phyloP scores from a whole-genome alignment of 1,140 invertebrate species.

The Chironomus striatipennis region DNA sequence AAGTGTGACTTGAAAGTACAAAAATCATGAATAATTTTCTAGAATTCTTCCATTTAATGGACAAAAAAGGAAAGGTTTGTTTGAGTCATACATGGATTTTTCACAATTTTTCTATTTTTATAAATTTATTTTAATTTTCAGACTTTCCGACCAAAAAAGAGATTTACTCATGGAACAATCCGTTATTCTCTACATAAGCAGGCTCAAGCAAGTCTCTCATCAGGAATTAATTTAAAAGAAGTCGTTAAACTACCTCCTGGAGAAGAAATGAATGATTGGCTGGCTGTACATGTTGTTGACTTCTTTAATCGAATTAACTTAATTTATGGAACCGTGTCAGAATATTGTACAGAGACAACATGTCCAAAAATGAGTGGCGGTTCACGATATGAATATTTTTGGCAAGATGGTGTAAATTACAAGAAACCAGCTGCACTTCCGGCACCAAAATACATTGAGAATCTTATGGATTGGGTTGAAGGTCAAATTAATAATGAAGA shows the following conservation, averaged over 20 bases:
- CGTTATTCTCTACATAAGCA: conserved; percentile 89
- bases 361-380: conserved; percentile 93
- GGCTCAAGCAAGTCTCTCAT: conserved; percentile 85
- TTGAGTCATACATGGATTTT: background rate
- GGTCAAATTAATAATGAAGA: conserved; percentile 84
- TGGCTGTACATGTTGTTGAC: conserved; percentile 93
- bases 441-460: conserved; percentile 76
- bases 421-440: conserved; percentile 85
- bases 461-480: conserved; percentile 94
- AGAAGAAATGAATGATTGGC: conserved; percentile 89
- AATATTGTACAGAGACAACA: conserved; percentile 74
- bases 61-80: conserved; percentile 6
- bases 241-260: conserved; percentile 78
- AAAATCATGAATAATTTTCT: conserved; percentile 11
- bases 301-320: conserved; percentile 95
- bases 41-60: conserved; percentile 11
- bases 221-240: conserved; percentile 81
- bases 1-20: background rate
- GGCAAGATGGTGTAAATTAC: conserved; percentile 79
- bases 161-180: conserved; percentile 82
- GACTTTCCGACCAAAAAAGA: conserved; percentile 87
- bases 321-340: conserved; percentile 83
- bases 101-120: background rate
- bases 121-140: conserved; percentile 37
- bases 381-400: conserved; percentile 81